Evolutionary conservation across 2,797 vertebrate genomes (phyloP), one percentile per base, ranked within the genome.

Genomic region (Manis pentadactyla): DNA sequence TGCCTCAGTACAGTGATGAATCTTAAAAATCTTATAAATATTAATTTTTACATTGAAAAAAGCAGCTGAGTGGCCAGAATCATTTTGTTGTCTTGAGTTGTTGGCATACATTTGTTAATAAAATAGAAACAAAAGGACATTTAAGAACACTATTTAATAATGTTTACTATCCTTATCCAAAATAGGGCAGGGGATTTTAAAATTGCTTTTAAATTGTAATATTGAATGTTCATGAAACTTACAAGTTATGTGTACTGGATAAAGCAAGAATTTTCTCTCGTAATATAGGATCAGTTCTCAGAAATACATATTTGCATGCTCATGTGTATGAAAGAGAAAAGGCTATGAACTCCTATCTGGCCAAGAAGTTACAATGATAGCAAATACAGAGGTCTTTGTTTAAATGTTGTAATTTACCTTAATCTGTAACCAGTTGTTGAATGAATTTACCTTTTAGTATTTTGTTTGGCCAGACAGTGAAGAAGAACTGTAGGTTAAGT

Each of bases 191-290:
- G 27, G 25, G 63, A 89, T 88, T 91, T 64, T 59, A 90, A 55
- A 79, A 75, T 11, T 84, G 51, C 85, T 87, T 90, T 63, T 55
- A 92, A 77, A 82, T 34, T 68, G 10, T 73, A 31, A 64, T 81
- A 85, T 25, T 71, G 85, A 73, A 64, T 84, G 57, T 19, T 77
- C 83, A 79, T 49, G 46, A 91, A 94, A 95, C 37, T 85, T 91
- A 8, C n/a, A 90, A 91, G 12, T 75, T 84, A 39, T 71, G 13
- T 91, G 21, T 82, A 39, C 11, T 83, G 34, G 39, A 51, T 95
- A 42, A 84, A 93, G 23, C 37, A 82, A 73, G 51, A 61, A 90
- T 66, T 64, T 51, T 69, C 15, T 61, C 59, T 92, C 29, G 29
- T 94, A 77, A 55, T 88, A 89, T 86, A 93, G 69, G 51, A 63